These are phyloP conservation scores for Chloromyia formosa DNA, from an alignment of 2,888 invertebrate species.

Conservation along the genomic window DNA sequence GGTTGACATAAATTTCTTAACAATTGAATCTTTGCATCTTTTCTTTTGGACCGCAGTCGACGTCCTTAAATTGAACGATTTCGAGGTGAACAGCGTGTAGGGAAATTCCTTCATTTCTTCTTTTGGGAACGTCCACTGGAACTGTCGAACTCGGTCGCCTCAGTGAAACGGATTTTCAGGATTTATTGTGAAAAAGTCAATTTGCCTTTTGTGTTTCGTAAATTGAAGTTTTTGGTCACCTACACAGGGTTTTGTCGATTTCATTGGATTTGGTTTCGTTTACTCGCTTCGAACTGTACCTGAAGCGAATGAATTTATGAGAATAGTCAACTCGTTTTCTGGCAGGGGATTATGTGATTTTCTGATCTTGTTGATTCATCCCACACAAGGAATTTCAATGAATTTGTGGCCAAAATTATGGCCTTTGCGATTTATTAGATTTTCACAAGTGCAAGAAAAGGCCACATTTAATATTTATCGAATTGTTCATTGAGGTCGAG, in stretches of 20 bases:
- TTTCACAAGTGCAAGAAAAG: too few species aligned
- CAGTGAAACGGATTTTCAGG: conserved; percentile 39
- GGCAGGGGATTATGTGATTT: conserved; percentile 15
- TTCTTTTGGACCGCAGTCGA: conserved; percentile 31
- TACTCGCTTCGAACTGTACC: conserved; percentile 29
- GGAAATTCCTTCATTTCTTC: conserved; percentile 37
- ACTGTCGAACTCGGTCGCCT: conserved; percentile 37
- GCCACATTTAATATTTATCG: too few species aligned
- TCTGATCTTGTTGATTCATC: conserved; percentile 15
- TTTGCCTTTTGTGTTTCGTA: conserved; percentile 46
- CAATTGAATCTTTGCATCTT: conserved; percentile 44
- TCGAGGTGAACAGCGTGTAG: conserved; percentile 30
- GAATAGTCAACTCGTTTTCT: neutral
- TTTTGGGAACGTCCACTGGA: conserved; percentile 28
- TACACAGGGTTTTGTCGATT: conserved; percentile 25
- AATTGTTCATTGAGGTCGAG: too few species aligned
- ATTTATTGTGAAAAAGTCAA: conserved; percentile 46
- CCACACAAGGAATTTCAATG: conserved; percentile 20
- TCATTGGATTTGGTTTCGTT: conserved; percentile 31
- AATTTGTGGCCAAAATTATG: conserved; percentile 3
- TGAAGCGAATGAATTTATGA: conserved; percentile 14
- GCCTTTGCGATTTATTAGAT: neutral
- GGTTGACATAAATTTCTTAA: conserved; percentile 46
- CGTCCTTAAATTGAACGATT: conserved; percentile 41
- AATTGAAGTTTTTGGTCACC: conserved; percentile 45